These are phyloP conservation scores for Epinotia nisella DNA, from an alignment of 2,888 invertebrate genomes.

Conservation along the genomic window DNA sequence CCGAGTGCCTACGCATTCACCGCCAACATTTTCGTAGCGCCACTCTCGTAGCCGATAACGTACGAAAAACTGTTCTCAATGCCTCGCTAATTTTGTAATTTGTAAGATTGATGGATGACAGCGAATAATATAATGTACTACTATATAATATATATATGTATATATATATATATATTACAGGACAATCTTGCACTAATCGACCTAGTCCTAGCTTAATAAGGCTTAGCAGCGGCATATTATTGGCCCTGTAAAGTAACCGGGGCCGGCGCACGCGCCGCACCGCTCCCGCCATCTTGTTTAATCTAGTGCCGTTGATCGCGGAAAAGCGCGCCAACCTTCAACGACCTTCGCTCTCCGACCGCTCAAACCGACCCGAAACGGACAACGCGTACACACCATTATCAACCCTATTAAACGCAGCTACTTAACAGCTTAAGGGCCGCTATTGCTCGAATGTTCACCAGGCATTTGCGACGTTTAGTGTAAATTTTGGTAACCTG, in stretches of 20 bases:
- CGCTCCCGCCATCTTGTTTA: conserved; percentile 82
- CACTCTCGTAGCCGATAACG: too few species aligned
- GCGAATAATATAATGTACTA: too few species aligned
- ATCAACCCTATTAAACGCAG: conserved; percentile 50
- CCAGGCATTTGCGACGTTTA: conserved; percentile 50
- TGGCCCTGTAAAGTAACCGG: conserved; percentile 63
- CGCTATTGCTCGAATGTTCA: conserved; percentile 49
- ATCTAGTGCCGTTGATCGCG: conserved; percentile 84
- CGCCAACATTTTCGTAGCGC: too few species aligned
- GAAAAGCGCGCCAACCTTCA: conserved; percentile 85
- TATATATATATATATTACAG: too few species aligned
- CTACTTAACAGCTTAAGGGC: conserved; percentile 46
- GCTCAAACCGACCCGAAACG: conserved; percentile 62
- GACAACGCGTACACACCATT: conserved; percentile 46
- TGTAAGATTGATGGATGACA: too few species aligned
- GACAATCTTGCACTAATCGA: too few species aligned
- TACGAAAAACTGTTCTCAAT: too few species aligned
- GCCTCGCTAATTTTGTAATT: too few species aligned
- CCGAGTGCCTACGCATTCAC: too few species aligned
- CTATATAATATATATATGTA: too few species aligned
- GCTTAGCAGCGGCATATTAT: conserved; percentile 76
- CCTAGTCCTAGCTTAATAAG: too few species aligned
- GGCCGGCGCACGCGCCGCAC: conserved; percentile 83
- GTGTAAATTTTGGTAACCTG: conserved; percentile 55
- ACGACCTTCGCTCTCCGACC: conserved; percentile 84